Evolutionary conservation across 2,797 vertebrate genomes (phyloP).

Genomic region (Triplophysa bombifrons): DNA sequence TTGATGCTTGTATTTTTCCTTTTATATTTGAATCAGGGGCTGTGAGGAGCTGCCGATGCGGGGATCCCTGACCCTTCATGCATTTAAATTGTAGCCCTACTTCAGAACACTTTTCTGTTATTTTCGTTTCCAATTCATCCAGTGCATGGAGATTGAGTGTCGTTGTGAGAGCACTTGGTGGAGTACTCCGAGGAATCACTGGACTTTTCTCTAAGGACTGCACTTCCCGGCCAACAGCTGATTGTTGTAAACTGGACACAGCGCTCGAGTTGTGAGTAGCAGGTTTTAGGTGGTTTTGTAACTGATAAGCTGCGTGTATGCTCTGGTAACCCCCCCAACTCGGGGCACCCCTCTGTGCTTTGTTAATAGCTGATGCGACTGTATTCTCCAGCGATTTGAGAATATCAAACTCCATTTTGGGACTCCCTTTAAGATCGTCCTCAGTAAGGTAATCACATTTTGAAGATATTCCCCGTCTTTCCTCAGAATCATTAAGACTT

Average conservation of each 20-base stretch:
- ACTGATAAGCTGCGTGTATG: constrained; percentile 98
- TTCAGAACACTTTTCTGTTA: constrained; percentile 91
- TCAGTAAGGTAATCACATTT: constrained; percentile 96
- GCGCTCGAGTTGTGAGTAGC: constrained; percentile 84
- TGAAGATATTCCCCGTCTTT: constrained; percentile 87
- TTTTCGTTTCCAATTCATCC: constrained; percentile 95
- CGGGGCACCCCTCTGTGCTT: constrained; percentile 96
- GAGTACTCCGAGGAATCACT: constrained; percentile 79
- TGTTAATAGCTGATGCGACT: constrained; percentile 96
- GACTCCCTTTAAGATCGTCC: constrained; percentile 93
- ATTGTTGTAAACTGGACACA: constrained; percentile 82
- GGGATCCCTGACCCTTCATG: constrained; percentile 78
- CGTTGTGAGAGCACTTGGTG: constrained; percentile 25
- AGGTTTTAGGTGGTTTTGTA: constrained; percentile 90
- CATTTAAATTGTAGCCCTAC: constrained; percentile 90
- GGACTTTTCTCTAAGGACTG: constrained; percentile 85
- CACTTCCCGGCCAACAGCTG: constrained; percentile 72
- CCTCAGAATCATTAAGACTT: constrained; percentile 76
- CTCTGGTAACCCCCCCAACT: constrained; percentile 98
- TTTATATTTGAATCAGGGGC: constrained; percentile 85
- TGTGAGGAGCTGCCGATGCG: constrained; percentile 78
- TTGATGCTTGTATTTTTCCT: constrained; percentile 77
- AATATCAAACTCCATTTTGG: constrained; percentile 94
- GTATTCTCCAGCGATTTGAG: constrained; percentile 98
- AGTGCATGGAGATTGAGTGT: constrained; percentile 87